Evolutionary conservation across 2,113 vertebrate genomes (phyloP).

Genomic region (Amazona vittata): DNA sequence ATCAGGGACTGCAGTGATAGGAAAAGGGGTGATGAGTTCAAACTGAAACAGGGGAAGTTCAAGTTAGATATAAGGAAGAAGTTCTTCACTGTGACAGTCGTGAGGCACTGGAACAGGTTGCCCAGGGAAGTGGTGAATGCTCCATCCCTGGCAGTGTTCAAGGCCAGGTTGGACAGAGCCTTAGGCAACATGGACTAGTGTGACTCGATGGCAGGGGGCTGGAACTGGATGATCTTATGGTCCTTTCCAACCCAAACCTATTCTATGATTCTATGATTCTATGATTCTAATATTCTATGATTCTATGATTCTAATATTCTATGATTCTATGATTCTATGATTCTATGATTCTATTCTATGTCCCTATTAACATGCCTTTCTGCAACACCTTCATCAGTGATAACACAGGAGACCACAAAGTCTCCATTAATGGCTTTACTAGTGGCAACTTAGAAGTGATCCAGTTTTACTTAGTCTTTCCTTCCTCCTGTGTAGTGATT

Average conservation of each 20-base stretch:
- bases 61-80: not conserved
- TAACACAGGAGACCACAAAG: not conserved
- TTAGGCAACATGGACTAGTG: not conserved
- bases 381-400: accelerated
- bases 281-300: too few relatives aligned
- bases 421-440: not conserved
- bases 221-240: too few relatives aligned
- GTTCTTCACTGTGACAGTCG: not conserved
- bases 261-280: too few relatives aligned
- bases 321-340: too few relatives aligned
- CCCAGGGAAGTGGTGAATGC: not conserved
- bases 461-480: not conserved
- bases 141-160: not conserved
- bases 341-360: too few relatives aligned
- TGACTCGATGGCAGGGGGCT: not conserved
- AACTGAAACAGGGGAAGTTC: not conserved
- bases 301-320: too few relatives aligned
- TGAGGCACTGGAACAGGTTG: not conserved
- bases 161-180: not conserved
- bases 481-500: not conserved
- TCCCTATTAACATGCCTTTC: not conserved
- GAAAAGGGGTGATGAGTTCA: not conserved
- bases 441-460: not conserved
- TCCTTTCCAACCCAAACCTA: too few relatives aligned
- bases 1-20: not conserved